Evolutionary conservation across 2,797 vertebrate species (phyloP).

Genomic region (Pithecia hirsuta): DNA sequence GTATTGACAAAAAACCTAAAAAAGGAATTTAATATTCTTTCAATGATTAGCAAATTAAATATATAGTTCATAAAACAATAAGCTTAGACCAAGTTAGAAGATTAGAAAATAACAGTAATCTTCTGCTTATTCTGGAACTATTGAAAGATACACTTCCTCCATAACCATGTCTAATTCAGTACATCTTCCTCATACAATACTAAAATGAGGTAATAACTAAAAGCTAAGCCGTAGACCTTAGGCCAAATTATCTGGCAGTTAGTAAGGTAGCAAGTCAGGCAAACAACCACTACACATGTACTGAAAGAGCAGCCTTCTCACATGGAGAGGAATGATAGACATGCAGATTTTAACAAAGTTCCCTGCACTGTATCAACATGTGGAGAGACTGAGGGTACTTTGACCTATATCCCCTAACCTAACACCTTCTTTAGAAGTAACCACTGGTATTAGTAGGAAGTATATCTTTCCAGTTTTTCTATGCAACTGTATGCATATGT

Average conservation of each 20-base stretch:
- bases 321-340: neutral
- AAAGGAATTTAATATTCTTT: slow-evolving; percentile 31
- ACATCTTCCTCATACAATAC: neutral
- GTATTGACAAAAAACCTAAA: neutral
- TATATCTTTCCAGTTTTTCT: neutral
- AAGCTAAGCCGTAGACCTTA: neutral
- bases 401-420: neutral
- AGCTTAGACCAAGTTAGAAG: neutral
- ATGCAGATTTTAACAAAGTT: neutral
- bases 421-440: neutral
- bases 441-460: neutral
- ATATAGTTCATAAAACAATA: neutral
- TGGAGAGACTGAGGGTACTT: neutral
- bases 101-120: neutral
- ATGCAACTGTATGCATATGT: neutral
- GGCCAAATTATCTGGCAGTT: neutral
- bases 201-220: neutral
- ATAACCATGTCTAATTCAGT: neutral
- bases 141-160: neutral
- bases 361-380: neutral
- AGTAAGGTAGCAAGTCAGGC: neutral
- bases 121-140: slow-evolving; percentile 1
- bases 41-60: neutral
- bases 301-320: neutral
- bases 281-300: neutral